Evolutionary conservation across 1,140 invertebrate genomes (phyloP).

Genomic region (Coenobita brevimanus): DNA sequence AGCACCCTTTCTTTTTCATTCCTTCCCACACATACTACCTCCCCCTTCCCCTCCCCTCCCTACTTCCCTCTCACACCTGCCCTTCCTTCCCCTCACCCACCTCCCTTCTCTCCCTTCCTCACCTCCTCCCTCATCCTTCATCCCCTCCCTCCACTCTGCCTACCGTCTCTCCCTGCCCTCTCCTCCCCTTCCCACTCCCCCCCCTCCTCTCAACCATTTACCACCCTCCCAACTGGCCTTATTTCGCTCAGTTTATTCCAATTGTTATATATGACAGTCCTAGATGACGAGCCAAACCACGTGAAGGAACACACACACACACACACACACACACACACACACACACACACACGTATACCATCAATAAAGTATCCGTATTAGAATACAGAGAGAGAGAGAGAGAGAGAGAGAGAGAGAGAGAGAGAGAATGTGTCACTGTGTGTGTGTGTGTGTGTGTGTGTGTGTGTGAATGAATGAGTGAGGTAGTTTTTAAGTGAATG

Average conservation of each 20-base stretch:
- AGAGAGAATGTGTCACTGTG: no score
- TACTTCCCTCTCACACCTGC: no score
- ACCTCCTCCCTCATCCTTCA: no score
- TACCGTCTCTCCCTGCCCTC: no score
- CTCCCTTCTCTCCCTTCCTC: no score
- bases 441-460: no score
- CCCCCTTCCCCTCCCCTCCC: no score
- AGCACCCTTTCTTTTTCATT: neutral
- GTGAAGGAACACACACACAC: neutral
- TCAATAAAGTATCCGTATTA: neutral
- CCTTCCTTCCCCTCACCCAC: no score
- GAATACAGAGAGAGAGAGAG: neutral
- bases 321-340: slow-evolving; percentile 26
- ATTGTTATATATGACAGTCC: slow-evolving; percentile 30
- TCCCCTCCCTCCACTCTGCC: no score
- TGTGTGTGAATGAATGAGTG: no score
- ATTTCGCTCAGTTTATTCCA: slow-evolving; percentile 32
- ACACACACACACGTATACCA: neutral
- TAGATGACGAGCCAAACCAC: slow-evolving; percentile 19
- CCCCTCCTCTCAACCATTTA: slow-evolving; percentile 13
- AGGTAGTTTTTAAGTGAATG: no score
- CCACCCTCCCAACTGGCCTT: slow-evolving; percentile 24
- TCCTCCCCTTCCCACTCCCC: neutral
- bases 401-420: slow-evolving; percentile 41
- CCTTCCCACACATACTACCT: no score